Conservation (phyloP, 2,797 vertebrate species). For the Cirrhinus mrigala region DNA sequence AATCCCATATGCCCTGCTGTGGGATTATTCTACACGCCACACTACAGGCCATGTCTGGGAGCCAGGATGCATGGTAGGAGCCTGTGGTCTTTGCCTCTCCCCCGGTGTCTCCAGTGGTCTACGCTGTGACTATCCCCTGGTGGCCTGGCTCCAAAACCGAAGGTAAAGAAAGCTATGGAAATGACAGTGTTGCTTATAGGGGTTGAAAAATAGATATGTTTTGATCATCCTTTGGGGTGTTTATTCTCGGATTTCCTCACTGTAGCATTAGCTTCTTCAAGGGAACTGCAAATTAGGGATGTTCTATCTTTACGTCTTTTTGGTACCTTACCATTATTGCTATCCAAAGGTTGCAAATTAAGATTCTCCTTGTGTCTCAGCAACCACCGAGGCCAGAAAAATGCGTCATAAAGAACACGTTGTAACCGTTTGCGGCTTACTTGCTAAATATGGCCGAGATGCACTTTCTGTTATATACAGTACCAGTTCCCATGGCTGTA, state of each 20-base stretch:
- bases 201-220: conserved; percentile 79
- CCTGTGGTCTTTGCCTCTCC: conserved; percentile 75
- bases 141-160: conserved; percentile 76
- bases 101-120: conserved; percentile 73
- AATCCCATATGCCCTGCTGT: conserved; percentile 39
- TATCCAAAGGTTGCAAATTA: conserved; percentile 77
- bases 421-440: conserved; percentile 77
- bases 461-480: conserved; percentile 63
- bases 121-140: conserved; percentile 69
- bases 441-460: conserved; percentile 74
- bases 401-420: conserved; percentile 76
- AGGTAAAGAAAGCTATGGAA: conserved; percentile 79
- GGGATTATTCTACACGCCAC: conserved; percentile 35
- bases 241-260: conserved; percentile 75
- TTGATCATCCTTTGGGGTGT: conserved; percentile 79
- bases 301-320: conserved; percentile 77
- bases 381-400: conserved; percentile 76
- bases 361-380: conserved; percentile 76
- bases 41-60: conserved; percentile 56
- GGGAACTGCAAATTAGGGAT: conserved; percentile 76
- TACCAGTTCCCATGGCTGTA: conserved; percentile 60
- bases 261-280: conserved; percentile 77
- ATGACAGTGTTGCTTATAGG: conserved; percentile 74
- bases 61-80: conserved; percentile 70
- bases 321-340: conserved; percentile 82